Conservation (phyloP, 1,140 invertebrate genomes). For the Calliphora vicina region DNA sequence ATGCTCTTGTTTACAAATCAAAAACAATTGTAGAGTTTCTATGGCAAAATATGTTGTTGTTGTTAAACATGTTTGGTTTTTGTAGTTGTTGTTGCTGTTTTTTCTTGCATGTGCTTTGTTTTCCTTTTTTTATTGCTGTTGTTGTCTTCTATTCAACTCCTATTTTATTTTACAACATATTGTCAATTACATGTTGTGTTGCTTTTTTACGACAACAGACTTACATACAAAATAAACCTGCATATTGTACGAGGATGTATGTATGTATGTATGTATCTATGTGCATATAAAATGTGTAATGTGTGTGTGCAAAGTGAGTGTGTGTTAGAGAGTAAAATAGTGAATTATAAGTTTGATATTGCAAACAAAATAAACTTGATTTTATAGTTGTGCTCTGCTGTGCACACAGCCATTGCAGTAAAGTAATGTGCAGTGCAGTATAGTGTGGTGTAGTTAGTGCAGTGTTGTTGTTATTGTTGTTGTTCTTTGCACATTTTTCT, state of each 20-base stretch:
- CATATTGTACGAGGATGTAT: neutral
- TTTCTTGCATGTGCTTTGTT: neutral
- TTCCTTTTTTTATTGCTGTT: neutral
- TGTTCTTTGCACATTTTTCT: constrained; percentile 11
- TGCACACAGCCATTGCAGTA: too few species aligned
- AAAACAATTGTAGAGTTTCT: neutral
- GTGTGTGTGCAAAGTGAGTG: too few species aligned
- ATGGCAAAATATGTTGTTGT: constrained; percentile 7
- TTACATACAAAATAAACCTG: neutral
- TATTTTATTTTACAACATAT: neutral
- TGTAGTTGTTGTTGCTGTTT: neutral
- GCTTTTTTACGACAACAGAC: neutral
- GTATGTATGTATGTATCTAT: too few species aligned
- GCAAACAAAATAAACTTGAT: neutral
- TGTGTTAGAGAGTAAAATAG: neutral
- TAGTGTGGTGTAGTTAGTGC: too few species aligned
- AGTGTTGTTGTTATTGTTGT: neutral
- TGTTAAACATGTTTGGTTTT: constrained; percentile 4
- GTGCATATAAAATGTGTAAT: too few species aligned
- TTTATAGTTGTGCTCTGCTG: neutral
- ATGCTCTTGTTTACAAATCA: neutral
- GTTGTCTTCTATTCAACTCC: neutral
- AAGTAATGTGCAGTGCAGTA: too few species aligned
- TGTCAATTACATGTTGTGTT: neutral
- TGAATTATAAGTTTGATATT: constrained; percentile 1